Base-by-base conservation (phyloP, 2,888 invertebrate species). In the Falcaria lacertinaria region DNA sequence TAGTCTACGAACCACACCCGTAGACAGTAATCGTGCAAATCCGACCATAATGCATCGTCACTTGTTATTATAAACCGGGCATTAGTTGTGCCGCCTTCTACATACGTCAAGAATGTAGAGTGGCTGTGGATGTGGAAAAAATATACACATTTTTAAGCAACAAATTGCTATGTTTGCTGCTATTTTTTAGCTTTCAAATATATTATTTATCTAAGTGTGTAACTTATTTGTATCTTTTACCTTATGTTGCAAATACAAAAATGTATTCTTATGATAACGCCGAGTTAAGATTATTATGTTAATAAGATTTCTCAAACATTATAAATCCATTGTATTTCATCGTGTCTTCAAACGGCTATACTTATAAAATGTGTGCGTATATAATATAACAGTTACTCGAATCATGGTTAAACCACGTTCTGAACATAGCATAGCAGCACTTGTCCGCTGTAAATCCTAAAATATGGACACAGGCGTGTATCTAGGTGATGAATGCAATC, bases 401-500 rank as follows among this genome's bases (percentile, higher is more conserved):
- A 4, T 19, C 4, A 19, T 4, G 6, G 19, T 6, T 19, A 4
- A 3, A 19, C 3, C 19, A 19, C 28, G 28, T 11, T 7, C 11
- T 1, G 7, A 7, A 11, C 28, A 11, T 11, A 3, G 3, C 7
- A 8, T 2, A 7, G 11, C 7, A 28, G 22, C 22, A 28, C 15
- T 33, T 33, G 14, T 33, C 33, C 14, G n/a, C 17, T n/a, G 5
- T 2, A 25, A 28, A 42, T 22, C 2, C 2, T 32, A 41, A 44
- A 39, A 7, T 14, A 35, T 69, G 63, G 74, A 33, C 33, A 57
- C 43, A 51, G 32, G 57, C 5, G 50, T 54, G 49, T 54, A 62
- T 56, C 50, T 52, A 68, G 56, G 66, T 76, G 75, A 77, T 74
- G 69, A 76, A 77, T 74, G 71, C 67, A 72, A 70, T 73, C 68